A percentile compares a stretch with the other conserved stretches of the same genome.
phyloP scores from a whole-genome alignment of 2,888 invertebrate species.

The Pyralis farinalis region DNA sequence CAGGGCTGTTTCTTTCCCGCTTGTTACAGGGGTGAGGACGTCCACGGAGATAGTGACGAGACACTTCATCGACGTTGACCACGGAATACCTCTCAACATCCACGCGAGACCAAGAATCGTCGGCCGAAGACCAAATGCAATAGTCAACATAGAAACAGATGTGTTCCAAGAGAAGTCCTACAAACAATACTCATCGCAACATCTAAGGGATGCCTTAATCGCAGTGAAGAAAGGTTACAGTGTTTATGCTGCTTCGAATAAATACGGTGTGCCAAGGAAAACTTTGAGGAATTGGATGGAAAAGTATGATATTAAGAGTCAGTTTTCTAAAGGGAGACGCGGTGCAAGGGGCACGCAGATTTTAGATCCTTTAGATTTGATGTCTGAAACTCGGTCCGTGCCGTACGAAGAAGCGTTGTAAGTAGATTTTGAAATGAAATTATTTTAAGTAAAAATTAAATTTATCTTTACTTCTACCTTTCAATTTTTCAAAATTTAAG shows the following conservation, averaged over 20 bases:
- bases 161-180: constrained; percentile 75
- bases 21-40: constrained; percentile 74
- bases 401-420: constrained; percentile 41
- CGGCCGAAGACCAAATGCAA: constrained; percentile 64
- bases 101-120: constrained; percentile 69
- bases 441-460: no score
- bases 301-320: constrained; percentile 78
- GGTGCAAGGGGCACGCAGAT: constrained; percentile 57
- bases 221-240: constrained; percentile 77
- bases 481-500: no score
- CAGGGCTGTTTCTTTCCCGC: constrained; percentile 68
- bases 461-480: no score
- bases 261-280: constrained; percentile 78
- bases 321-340: constrained; percentile 72
- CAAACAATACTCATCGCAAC: constrained; percentile 76
- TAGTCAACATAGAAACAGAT: constrained; percentile 71
- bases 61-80: constrained; percentile 73
- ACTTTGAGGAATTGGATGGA: constrained; percentile 81
- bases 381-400: constrained; percentile 53
- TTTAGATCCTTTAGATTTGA: constrained; percentile 60
- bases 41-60: constrained; percentile 73
- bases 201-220: constrained; percentile 68
- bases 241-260: constrained; percentile 79
- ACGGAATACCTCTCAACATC: constrained; percentile 66
- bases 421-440: not conserved